Base-by-base conservation (phyloP, 64 coral and sea anemone genomes). In the Pachyseris speciosa region DNA sequence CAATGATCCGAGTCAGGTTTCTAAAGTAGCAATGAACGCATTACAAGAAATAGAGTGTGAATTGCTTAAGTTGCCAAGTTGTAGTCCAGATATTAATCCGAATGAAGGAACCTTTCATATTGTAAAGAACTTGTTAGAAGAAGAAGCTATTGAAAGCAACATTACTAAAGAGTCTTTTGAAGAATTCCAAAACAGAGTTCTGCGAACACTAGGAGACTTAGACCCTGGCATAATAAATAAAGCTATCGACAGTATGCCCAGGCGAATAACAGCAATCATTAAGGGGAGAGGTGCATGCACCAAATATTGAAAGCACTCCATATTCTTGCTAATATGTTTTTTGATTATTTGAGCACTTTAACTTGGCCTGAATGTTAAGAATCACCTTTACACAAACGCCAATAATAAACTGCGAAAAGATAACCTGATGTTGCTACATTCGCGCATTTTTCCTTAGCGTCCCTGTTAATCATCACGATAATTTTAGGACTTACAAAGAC, bases 81-180 rank as follows among this genome's bases (percentile, higher is more conserved):
- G 65, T 16, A 72, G 40, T 31, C 66, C 84, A 45, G 84, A 87
- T 33, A 36, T 87, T 20, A 87, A 87, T 37, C 84, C 84, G 7
- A 47, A 40, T 39, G 84, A 87, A 71, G 43, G 16, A 15, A 41
- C 52, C 27, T 87, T 87, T 51, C 84, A 87, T 48, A 43, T 71
- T 29, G 5, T 67, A 22, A 87, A 87, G 45, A 28, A 39, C 16
- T 26, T 22, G 9, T 31, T 77, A 26, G 73, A 77, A 7, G 47
- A 77, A 7, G 40, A 77, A 77, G 73, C 73, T 28, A 77, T 77
- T 77, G 40, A 77, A 2, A 48, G 32, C 9, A 24, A 77, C 12
- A 77, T 77, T 13, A 76, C 13, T 3, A 48, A 15, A 28, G 73
- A 76, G n/a, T 47, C 73, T n/a, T 76, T 47, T 76, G 34, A 76